Percentiles rank a stretch among this genome's conserved stretches.
Conservation (phyloP, 2,888 invertebrate species). For the Stenotaenia linearis region DNA sequence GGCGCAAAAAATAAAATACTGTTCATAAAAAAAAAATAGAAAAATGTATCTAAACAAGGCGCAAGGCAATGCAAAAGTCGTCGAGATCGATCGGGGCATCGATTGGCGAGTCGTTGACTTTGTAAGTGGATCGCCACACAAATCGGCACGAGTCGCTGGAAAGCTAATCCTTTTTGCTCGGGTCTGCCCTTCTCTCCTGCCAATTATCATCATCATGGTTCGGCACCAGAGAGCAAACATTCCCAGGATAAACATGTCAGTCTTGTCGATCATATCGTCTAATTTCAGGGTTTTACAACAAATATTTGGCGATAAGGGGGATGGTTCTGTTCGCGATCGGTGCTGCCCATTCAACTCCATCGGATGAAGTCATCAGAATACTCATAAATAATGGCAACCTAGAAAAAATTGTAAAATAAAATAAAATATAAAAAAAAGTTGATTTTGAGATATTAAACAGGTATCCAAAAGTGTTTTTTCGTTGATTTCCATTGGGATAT, state of each 20-base stretch:
- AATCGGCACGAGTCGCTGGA: background rate
- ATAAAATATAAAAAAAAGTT: no score
- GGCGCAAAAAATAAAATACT: no score
- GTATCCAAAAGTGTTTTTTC: no score
- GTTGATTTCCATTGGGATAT: background rate
- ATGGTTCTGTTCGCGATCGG: background rate
- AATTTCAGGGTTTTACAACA: slow-evolving; percentile 5
- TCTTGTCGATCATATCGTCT: slow-evolving; percentile 9
- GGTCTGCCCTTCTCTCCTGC: background rate
- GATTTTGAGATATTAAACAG: no score
- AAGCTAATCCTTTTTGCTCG: background rate
- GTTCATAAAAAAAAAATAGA: no score
- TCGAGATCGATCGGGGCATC: slow-evolving; percentile 5
- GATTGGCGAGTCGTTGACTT: slow-evolving; percentile 4
- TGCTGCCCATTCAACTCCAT: background rate
- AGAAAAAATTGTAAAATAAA: no score
- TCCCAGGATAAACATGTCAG: slow-evolving; percentile 9
- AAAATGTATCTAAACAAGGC: background rate
- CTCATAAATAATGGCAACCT: background rate
- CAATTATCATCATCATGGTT: slow-evolving; percentile 1
- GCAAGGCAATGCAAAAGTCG: background rate
- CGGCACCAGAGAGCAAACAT: background rate
- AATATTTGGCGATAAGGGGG: slow-evolving; percentile 1
- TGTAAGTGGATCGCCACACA: slow-evolving; percentile 9
- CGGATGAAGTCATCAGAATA: background rate